Percentiles rank a stretch among this genome's conserved stretches.
These are phyloP conservation scores for Agapornis roseicollis DNA, from an alignment of 2,113 vertebrate genomes.

Conservation along the genomic window DNA sequence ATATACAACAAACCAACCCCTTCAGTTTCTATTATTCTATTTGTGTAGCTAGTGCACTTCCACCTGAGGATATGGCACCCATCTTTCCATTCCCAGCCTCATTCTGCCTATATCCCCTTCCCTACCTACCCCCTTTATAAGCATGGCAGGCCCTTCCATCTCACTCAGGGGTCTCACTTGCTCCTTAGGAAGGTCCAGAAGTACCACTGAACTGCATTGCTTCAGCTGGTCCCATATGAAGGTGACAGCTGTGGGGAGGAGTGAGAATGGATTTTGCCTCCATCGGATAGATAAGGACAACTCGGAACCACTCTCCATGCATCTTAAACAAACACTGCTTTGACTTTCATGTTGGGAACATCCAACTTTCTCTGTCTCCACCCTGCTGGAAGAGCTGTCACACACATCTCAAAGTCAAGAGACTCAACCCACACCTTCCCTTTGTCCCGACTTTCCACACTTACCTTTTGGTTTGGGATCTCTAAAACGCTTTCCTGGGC, in stretches of 20 bases:
- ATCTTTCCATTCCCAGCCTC: background rate
- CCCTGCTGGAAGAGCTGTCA: background rate
- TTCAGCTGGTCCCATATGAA: background rate
- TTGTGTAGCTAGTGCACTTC: background rate
- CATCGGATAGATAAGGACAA: background rate
- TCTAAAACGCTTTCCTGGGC: background rate
- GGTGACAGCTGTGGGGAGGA: background rate
- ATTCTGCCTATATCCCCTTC: background rate
- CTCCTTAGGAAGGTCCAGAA: background rate
- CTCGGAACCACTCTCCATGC: rapidly evolving
- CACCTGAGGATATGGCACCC: background rate
- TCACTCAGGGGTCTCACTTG: background rate
- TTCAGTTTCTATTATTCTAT: background rate
- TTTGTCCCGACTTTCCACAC: background rate
- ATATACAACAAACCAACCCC: background rate
- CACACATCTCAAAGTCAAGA: background rate
- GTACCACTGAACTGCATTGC: background rate
- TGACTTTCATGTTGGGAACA: background rate
- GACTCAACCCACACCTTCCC: background rate
- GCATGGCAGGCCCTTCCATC: background rate
- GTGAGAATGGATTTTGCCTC: background rate
- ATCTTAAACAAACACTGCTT: background rate
- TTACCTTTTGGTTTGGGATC: background rate
- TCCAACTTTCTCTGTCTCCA: background rate
- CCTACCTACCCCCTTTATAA: background rate